A percentile compares a stretch with the other conserved stretches of the same genome.
Conservation (phyloP, 2,113 vertebrate species). For the Chamaetylas fuelleborni region DNA sequence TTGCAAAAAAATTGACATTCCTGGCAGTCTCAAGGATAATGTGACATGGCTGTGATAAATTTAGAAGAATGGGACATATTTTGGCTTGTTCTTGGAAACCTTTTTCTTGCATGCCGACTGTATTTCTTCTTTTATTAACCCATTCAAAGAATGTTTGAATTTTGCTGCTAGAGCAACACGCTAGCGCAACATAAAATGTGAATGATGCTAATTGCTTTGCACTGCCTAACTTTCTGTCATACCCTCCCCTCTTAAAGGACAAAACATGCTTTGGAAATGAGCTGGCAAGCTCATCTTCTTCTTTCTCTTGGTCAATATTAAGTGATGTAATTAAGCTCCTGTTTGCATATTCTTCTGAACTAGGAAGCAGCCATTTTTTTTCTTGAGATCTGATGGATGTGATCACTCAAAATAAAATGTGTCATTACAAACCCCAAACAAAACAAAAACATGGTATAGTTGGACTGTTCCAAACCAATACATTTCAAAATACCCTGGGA, state of each 20-base stretch:
- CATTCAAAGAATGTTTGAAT: conserved; percentile 74
- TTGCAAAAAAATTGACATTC: conserved; percentile 74
- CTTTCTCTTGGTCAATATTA: conserved; percentile 62
- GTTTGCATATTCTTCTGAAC: conserved; percentile 66
- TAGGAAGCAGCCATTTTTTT: conserved; percentile 65
- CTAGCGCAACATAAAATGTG: conserved; percentile 66
- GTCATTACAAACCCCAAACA: conserved; percentile 54
- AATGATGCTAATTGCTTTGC: conserved; percentile 78
- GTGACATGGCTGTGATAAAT: conserved; percentile 72
- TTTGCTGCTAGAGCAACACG: conserved; percentile 67
- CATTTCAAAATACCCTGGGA: neutral
- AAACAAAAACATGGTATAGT: conserved; percentile 35
- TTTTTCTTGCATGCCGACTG: conserved; percentile 70
- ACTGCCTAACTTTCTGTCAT: conserved; percentile 65
- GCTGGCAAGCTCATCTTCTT: conserved; percentile 52
- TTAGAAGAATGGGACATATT: conserved; percentile 71
- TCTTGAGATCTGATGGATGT: conserved; percentile 51
- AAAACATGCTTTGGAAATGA: conserved; percentile 66
- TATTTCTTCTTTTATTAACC: conserved; percentile 75
- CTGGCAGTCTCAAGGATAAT: conserved; percentile 70
- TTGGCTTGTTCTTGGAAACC: conserved; percentile 69
- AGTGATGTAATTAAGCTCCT: conserved; percentile 63
- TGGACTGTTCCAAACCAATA: conserved; percentile 44
- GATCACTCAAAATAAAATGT: conserved; percentile 60
- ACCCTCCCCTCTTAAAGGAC: conserved; percentile 69